Base-by-base conservation (phyloP, 2,888 invertebrate species). In the Aphidius colemani region DNA sequence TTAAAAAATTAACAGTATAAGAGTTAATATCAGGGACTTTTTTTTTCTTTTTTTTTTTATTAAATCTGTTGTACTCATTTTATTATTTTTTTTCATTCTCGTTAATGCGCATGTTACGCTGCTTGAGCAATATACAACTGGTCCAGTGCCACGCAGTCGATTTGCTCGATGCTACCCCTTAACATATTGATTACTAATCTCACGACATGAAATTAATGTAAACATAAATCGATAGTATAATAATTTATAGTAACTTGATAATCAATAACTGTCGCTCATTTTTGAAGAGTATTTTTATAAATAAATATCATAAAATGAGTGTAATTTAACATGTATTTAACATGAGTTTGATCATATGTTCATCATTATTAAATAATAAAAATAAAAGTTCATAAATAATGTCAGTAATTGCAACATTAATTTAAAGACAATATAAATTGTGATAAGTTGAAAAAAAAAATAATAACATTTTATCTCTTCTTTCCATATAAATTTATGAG, bases 141-240 rank as follows among this genome's bases (percentile, higher is more conserved):
- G 39, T 41, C 30, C 30, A 39, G 10, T 56, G 55, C 59, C 46
- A 49, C 53, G 63, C 53, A 67, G 50, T 53, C 67, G 64, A 59
- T 60, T 62, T 51, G 53, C 65, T 61, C 61, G 43, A 50, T 48
- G 53, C 40, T 30, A 45, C 53, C 51, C 44, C 40, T 18, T 63
- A 58, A 53, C 69, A 72, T 69, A 73, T 67, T 74, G 78, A 77
- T 78, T 76, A 71, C 72, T 77, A 78, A 79, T 80, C 77, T 72
- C 65, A 71, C 73, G 74, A 77, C 78, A 76, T 77, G 78, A 78
- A 77, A 76, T 74, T 74, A 76, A 76, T 74, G 78, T 77, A 78
- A 77, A 78, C 75, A 78, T 70, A 68, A 68, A 56, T 65, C 69
- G 77, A 78, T 78, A 79, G 3, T 30, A 74, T 73, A 68, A 70